phyloP scores from a whole-genome alignment of 2,888 invertebrate species.

The Troides helena region DNA sequence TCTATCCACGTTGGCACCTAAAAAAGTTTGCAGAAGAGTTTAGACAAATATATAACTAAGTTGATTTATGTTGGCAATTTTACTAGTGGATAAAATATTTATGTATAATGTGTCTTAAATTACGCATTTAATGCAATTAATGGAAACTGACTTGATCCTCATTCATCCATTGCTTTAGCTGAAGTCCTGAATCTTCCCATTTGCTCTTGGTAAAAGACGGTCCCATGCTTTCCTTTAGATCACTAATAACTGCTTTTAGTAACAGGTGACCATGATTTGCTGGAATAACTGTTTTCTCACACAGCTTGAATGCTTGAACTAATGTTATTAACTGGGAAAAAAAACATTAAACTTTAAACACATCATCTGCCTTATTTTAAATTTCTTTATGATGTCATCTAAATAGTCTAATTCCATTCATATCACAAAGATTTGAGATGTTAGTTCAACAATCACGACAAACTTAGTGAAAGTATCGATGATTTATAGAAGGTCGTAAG shows the following conservation, averaged over 20 bases:
- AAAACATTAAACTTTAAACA: background rate
- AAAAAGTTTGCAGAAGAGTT: background rate
- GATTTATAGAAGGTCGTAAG: no score
- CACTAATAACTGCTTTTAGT: constrained; percentile 60
- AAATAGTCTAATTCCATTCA: no score
- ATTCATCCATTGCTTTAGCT: constrained; percentile 68
- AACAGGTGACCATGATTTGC: constrained; percentile 64
- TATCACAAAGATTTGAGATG: no score
- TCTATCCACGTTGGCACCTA: constrained; percentile 65
- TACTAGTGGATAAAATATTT: background rate
- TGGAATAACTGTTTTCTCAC: constrained; percentile 53
- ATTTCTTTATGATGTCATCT: no score
- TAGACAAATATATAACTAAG: background rate
- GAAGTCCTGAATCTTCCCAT: constrained; percentile 68
- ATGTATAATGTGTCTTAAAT: background rate
- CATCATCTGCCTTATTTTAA: background rate
- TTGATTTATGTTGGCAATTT: background rate
- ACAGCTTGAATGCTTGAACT: constrained; percentile 54
- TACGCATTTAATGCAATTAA: background rate
- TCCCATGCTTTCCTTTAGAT: constrained; percentile 70
- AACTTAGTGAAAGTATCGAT: no score
- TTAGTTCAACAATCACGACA: no score
- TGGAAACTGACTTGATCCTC: constrained; percentile 56
- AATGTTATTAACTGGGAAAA: constrained; percentile 67
- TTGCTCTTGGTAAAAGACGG: constrained; percentile 67